A percentile compares a stretch with the other conserved stretches of the same genome.
phyloP scores from a whole-genome alignment of 2,797 vertebrate species.

The Tokudaia tokunoshimensis region DNA sequence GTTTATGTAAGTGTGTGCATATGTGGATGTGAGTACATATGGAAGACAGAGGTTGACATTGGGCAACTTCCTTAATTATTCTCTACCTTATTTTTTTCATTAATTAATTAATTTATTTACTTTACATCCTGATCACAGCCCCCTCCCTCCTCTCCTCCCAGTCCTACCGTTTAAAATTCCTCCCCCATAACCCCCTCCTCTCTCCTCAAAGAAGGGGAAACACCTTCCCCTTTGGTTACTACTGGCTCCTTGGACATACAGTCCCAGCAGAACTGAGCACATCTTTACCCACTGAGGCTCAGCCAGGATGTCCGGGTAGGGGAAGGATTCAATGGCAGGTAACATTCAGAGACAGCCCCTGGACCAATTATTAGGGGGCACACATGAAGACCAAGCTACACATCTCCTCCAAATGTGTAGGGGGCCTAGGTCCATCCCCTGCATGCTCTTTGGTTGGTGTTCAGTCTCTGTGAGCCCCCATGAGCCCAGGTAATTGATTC shows the following conservation, averaged over 20 bases:
- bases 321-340: too few relatives aligned
- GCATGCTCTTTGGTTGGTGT: too few relatives aligned
- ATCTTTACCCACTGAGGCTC: too few relatives aligned
- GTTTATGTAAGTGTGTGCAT: not conserved
- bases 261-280: too few relatives aligned
- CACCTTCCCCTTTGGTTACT: not conserved
- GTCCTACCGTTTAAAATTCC: not conserved
- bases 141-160: not conserved
- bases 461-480: too few relatives aligned
- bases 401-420: too few relatives aligned
- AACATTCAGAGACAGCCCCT: too few relatives aligned
- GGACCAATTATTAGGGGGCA: too few relatives aligned
- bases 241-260: not conserved
- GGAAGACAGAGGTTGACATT: not conserved
- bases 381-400: too few relatives aligned
- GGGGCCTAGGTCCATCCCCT: too few relatives aligned
- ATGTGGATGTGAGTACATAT: not conserved
- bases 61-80: not conserved
- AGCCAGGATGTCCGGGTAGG: too few relatives aligned
- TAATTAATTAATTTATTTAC: not conserved
- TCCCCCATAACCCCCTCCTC: not conserved
- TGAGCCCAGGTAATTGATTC: too few relatives aligned
- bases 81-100: not conserved
- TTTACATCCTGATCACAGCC: not conserved
- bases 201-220: not conserved